phyloP scores from a whole-genome alignment of 2,113 vertebrate genomes.

The Dolichotis patagonum region DNA sequence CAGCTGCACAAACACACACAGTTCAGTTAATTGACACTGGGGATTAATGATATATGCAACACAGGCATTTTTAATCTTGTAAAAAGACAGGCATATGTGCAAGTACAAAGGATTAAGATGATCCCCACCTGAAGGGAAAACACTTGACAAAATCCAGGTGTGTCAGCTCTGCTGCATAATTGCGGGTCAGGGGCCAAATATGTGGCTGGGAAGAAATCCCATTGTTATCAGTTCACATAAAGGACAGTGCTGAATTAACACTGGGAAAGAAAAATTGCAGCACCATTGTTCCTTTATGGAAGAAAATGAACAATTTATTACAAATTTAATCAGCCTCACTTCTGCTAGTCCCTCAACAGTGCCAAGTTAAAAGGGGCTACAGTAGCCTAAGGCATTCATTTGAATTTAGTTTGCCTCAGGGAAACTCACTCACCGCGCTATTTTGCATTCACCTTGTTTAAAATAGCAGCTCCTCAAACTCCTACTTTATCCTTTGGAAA shows the following conservation, averaged over 20 bases:
- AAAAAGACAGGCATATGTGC: neutral
- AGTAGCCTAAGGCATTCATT: neutral
- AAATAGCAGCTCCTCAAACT: neutral
- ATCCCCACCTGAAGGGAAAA: neutral
- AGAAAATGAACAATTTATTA: neutral
- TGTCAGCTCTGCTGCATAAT: neutral
- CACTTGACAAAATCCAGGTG: neutral
- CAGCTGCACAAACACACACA: constrained; percentile 78
- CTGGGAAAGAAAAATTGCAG: neutral
- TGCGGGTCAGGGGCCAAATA: neutral
- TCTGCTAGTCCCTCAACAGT: neutral
- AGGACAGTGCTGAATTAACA: neutral
- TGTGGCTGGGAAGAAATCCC: neutral
- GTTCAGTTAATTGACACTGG: constrained; percentile 49
- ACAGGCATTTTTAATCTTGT: constrained; percentile 67
- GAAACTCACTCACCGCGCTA: neutral
- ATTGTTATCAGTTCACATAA: neutral
- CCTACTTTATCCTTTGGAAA: neutral
- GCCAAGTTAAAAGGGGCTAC: neutral
- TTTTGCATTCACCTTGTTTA: neutral
- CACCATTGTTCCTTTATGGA: neutral
- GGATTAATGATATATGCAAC: constrained; percentile 47
- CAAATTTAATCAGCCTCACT: neutral
- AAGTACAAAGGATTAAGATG: constrained; percentile 8
- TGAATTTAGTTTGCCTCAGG: neutral